Evolutionary conservation across 2,113 vertebrate genomes (phyloP), one percentile per base, ranked within the genome.

Genomic region (Pteruthius melanotis): DNA sequence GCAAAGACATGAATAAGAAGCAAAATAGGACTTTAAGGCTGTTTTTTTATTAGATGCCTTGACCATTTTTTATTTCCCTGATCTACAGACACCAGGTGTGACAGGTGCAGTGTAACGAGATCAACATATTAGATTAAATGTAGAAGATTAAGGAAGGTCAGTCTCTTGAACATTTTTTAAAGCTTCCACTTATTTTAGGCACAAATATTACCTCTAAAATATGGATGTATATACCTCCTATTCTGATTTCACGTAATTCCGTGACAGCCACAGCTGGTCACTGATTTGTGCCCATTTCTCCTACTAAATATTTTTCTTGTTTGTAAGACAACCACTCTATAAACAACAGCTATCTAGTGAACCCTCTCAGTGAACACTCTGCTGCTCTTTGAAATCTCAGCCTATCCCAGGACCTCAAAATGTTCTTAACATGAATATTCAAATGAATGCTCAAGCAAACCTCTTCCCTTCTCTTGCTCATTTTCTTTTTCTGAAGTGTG

Each of bases 241-340:
- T 89, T 96, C 66, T 83, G 72, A 89, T 96, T 97, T 96, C 91
- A 94, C 91, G 85, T 75, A 91, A 87, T 39, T 33, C 59, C 90
- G 53, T 52, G 18, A 68, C 72, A 94, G 80, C 37, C 65, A 59
- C 33, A 53, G 21, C 15, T 60, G 59, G n/a, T 74, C 39, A 79
- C 68, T 91, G 33, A 26, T 83, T 88, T 80, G 28, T 69, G 47
- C 13, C 56, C 15, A 59, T 71, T 94, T 95, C 52, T 69, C 8
- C 72, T 93, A 45, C 24, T 69, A 83, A 95, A 70, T 70, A 45
- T 9, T 35, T 71, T 79, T 70, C 49, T 84, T 70, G 15, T 75
- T 79, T 70, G 22, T 77, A 59, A 44, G 54, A 83, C 49, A 65
- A 10, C 27, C 26, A 11, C 31, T 35, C 15, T 59, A 37, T 40